Evolutionary conservation across 2,113 vertebrate genomes (phyloP).

Genomic region (Sturnus vulgaris): DNA sequence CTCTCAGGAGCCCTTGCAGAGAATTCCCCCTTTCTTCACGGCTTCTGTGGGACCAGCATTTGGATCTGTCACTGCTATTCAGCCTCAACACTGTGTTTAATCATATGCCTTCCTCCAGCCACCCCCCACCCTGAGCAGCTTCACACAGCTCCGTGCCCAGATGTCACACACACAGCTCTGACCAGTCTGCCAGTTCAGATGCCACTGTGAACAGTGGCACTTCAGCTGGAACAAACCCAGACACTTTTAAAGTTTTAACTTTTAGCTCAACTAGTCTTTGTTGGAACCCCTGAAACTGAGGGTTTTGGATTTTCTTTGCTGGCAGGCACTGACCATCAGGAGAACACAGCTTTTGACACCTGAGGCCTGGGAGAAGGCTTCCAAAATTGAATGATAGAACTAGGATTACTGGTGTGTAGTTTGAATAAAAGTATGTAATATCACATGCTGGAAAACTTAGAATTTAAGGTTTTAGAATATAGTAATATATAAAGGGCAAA

Average conservation of each 20-base stretch:
- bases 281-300: too few species aligned
- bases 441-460: too few species aligned
- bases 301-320: too few species aligned
- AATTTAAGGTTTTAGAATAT: too few species aligned
- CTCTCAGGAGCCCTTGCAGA: constrained; percentile 8
- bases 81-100: background rate
- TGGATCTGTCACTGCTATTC: background rate
- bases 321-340: too few species aligned
- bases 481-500: too few species aligned
- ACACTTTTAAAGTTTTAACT: background rate
- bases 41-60: background rate
- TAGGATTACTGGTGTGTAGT: too few species aligned
- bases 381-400: too few species aligned
- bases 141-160: background rate
- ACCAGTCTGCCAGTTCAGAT: background rate
- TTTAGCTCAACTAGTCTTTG: background rate
- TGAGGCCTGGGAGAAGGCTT: too few species aligned
- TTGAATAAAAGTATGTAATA: too few species aligned
- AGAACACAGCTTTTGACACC: too few species aligned
- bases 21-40: constrained; percentile 38
- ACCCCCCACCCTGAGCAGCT: accelerated
- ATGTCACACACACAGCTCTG: background rate
- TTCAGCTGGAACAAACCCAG: background rate
- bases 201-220: background rate
- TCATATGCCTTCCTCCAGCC: constrained; percentile 13